Base-by-base conservation (phyloP, 2,888 invertebrate genomes). In the Eupsilia transversa region DNA sequence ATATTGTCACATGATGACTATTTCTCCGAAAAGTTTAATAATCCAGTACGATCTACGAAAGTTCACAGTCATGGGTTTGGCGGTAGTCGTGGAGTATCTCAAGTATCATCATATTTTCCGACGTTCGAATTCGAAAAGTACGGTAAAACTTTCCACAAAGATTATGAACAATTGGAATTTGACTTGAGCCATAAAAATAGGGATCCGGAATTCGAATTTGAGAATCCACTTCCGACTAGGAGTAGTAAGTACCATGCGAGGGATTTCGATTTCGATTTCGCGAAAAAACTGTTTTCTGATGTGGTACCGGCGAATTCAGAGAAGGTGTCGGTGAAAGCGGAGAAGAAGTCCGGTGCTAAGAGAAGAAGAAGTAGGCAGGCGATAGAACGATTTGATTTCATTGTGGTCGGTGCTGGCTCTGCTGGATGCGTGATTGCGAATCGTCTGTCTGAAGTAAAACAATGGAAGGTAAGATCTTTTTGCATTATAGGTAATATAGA, bases 341-440 rank as follows among this genome's bases (percentile, higher is more conserved):
- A 77, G 4, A 87, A 89, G 72, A 87, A 87, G 59, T 84, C 84
- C 41, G 86, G 77, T 54, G 84, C 70, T 20, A 91, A 85, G 59
- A 89, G 72, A 6, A 90, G 93, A 59, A 91, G 80, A 59, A 94
- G 89, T 78, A 93, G 94, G 38, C 89, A 91, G 2, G 78, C 84
- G 9, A 68, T 87, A 59, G 94, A 96, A 82, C 94, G 96, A 61
- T 97, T 93, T 88, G 97, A 97, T 86, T 98, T 97, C 83, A 97
- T 97, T 72, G 93, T 97, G 68, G 97, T 97, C 54, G 97, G 97
- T 30, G 97, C 97, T 0, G 97, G 97, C 1, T 97, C 97, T 10
- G 97, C 97, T 0, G 97, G 97, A 0, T 97, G 97, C 89, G 97
- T 97, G 43, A 88, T 97, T 30, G 97, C 97, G 0, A 97, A 97